Conservation (phyloP, 1,140 invertebrate species). For the Eciton burchellii region DNA sequence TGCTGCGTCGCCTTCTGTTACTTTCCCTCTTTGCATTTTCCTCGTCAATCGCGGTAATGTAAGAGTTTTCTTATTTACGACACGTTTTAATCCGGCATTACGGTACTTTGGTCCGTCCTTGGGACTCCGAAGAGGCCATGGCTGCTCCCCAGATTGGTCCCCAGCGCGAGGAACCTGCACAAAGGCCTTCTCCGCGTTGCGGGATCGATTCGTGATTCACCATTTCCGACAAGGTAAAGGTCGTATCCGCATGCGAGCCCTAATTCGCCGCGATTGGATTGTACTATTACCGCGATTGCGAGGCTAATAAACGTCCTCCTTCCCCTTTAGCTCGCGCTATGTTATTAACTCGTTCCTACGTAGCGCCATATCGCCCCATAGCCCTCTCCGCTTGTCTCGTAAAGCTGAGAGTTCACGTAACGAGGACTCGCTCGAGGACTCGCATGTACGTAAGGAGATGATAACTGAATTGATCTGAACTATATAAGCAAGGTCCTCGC, state of each 20-base stretch:
- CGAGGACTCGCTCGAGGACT: background rate
- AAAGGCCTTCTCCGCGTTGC: background rate
- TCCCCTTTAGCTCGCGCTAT: background rate
- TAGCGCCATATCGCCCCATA: background rate
- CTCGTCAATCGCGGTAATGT: background rate
- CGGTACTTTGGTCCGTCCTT: background rate
- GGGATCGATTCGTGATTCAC: conserved; percentile 59
- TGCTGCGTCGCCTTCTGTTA: background rate
- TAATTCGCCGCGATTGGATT: conserved; percentile 19
- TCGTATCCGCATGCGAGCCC: conserved; percentile 42
- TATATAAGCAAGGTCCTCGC: no score
- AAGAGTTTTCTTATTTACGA: background rate
- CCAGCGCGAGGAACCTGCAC: background rate
- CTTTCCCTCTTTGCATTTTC: background rate
- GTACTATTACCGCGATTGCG: conserved; percentile 6
- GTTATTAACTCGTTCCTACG: background rate
- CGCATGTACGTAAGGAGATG: background rate
- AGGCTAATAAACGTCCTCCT: background rate
- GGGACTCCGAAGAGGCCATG: background rate
- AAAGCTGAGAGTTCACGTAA: background rate
- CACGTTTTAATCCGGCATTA: no score
- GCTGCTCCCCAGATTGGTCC: background rate
- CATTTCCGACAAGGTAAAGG: conserved; percentile 53
- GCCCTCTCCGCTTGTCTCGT: background rate
- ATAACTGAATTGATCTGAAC: no score